These are phyloP conservation scores for Melanotaenia parkinsoni DNA, from an alignment of 2,797 vertebrate species.

Conservation along the genomic window DNA sequence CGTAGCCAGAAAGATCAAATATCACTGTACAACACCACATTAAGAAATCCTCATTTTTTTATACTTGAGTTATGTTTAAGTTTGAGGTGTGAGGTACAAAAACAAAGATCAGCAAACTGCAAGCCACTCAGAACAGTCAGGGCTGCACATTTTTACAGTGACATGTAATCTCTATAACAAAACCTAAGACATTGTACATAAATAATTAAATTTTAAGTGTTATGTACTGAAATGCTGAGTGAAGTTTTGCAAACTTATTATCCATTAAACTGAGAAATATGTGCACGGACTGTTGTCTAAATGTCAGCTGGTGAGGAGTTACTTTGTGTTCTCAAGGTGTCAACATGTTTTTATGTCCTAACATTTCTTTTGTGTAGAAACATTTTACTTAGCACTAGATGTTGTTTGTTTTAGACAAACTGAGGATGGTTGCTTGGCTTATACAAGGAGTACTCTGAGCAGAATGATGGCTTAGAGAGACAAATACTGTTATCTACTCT, in stretches of 20 bases:
- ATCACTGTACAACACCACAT: constrained; percentile 8
- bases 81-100: constrained; percentile 28
- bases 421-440: background rate
- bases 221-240: constrained; percentile 25
- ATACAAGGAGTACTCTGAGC: background rate
- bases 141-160: constrained; percentile 27
- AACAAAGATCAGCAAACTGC: constrained; percentile 8
- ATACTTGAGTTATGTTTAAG: constrained; percentile 16
- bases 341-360: constrained; percentile 9
- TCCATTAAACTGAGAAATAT: constrained; percentile 28
- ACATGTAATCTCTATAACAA: constrained; percentile 39
- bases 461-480: background rate
- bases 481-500: no score
- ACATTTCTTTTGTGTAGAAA: background rate
- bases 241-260: constrained; percentile 21
- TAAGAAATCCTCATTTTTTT: constrained; percentile 1
- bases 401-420: no score
- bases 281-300: constrained; percentile 43
- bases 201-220: constrained; percentile 39
- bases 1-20: constrained; percentile 7
- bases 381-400: background rate
- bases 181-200: constrained; percentile 19
- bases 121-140: constrained; percentile 15
- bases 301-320: constrained; percentile 40
- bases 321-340: constrained; percentile 48